These are phyloP conservation scores for Abrostola tripartita DNA, from an alignment of 2,888 invertebrate species.

Conservation along the genomic window DNA sequence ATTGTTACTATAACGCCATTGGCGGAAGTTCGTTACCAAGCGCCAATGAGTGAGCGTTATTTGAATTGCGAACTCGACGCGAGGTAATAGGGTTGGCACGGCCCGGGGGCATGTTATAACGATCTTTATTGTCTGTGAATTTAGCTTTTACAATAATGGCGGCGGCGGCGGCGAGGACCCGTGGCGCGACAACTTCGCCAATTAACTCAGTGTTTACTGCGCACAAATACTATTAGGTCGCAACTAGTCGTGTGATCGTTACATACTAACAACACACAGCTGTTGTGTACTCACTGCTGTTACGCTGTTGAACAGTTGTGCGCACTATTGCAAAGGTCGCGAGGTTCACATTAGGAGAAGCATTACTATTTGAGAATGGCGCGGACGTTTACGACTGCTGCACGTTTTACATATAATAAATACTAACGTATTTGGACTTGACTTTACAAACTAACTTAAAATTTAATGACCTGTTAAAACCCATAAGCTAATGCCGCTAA, in stretches of 20 bases:
- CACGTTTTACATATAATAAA: no score
- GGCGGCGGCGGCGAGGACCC: slow-evolving; percentile 41
- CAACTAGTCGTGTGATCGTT: slow-evolving; percentile 33
- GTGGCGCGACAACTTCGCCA: slow-evolving; percentile 59
- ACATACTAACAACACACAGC: slow-evolving; percentile 21
- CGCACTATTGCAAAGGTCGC: slow-evolving; percentile 14
- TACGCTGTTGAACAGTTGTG: slow-evolving; percentile 13
- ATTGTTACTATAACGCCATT: slow-evolving; percentile 72
- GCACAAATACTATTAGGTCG: slow-evolving; percentile 51
- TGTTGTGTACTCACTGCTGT: slow-evolving; percentile 6
- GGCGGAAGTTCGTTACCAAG: slow-evolving; percentile 76
- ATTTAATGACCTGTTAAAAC: no score
- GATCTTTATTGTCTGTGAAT: slow-evolving; percentile 77
- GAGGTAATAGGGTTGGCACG: slow-evolving; percentile 66
- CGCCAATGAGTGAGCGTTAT: slow-evolving; percentile 72
- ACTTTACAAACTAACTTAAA: no score
- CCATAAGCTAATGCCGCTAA: no score
- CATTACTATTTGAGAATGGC: slow-evolving; percentile 14
- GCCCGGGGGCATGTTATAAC: slow-evolving; percentile 75
- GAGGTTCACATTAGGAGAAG: slow-evolving; percentile 13
- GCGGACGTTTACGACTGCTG: no score
- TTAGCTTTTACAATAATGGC: slow-evolving; percentile 67
- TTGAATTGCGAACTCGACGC: slow-evolving; percentile 69
- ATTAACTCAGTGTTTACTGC: slow-evolving; percentile 65
- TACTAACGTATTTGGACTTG: no score